Evolutionary conservation across 2,113 vertebrate genomes (phyloP).

Genomic region (Phoenicopterus ruber): DNA sequence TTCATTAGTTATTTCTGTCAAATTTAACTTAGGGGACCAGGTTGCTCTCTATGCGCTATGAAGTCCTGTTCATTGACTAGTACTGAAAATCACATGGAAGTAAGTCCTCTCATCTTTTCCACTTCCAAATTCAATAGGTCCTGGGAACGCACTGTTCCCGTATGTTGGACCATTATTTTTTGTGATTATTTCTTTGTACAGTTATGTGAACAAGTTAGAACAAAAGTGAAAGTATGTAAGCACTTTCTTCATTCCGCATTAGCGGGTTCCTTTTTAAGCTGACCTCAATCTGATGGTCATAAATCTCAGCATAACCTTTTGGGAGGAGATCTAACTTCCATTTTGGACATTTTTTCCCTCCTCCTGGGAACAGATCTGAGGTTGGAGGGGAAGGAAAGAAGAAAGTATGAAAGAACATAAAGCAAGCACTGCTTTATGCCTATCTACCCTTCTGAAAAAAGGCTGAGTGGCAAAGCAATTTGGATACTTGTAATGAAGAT

Average conservation of each 20-base stretch:
- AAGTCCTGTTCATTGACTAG: not conserved
- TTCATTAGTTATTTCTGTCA: not conserved
- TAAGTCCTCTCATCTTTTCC: not conserved
- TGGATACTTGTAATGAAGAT: not conserved
- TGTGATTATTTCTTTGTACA: not conserved
- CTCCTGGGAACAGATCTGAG: not conserved
- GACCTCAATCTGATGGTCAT: not conserved
- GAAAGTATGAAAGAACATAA: not conserved
- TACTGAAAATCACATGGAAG: not conserved
- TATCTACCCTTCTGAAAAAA: not conserved
- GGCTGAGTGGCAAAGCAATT: not conserved
- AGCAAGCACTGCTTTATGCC: not conserved
- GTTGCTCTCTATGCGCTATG: rapidly evolving
- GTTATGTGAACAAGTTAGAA: not conserved
- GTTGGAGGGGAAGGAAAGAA: not conserved
- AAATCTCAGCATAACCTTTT: not conserved
- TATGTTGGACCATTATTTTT: rapidly evolving
- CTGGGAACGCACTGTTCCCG: not conserved
- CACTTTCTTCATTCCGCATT: not conserved
- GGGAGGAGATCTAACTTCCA: not conserved
- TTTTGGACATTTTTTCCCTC: not conserved
- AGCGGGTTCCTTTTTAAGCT: not conserved
- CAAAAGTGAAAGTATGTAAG: not conserved
- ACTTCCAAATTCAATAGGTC: not conserved
- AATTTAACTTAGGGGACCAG: not conserved